Percentiles rank a stretch among this genome's conserved stretches.
These are phyloP conservation scores for Auanema sp. DNA, from an alignment of 2,888 invertebrate genomes.

Conservation along the genomic window DNA sequence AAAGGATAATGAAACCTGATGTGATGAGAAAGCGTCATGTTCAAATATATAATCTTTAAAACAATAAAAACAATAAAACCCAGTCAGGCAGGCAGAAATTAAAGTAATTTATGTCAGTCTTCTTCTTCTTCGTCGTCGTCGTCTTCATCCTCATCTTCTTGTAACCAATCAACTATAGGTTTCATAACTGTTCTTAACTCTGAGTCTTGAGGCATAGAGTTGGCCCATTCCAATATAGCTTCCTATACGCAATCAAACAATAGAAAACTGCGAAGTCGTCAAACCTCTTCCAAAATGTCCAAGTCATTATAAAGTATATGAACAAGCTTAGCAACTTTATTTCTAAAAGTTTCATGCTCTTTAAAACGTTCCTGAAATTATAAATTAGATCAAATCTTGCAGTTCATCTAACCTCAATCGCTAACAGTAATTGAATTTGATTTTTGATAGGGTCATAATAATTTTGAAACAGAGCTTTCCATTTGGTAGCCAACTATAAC, in stretches of 20 bases:
- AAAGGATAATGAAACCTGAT: too few species aligned
- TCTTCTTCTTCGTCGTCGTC: slow-evolving; percentile 34
- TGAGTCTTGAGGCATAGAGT: slow-evolving; percentile 9
- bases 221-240: slow-evolving; percentile 46
- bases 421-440: slow-evolving; percentile 49
- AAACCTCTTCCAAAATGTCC: slow-evolving; percentile 36
- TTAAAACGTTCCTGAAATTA: slow-evolving; percentile 24
- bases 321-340: slow-evolving; percentile 31
- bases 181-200: slow-evolving; percentile 26
- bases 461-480: slow-evolving; percentile 47
- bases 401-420: slow-evolving; percentile 40
- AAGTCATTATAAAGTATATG: slow-evolving; percentile 43
- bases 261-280: background rate
- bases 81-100: background rate
- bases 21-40: slow-evolving; percentile 1
- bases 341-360: background rate
- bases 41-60: slow-evolving; percentile 5
- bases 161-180: slow-evolving; percentile 46
- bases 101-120: slow-evolving; percentile 16
- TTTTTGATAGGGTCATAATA: slow-evolving; percentile 40
- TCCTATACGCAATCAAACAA: slow-evolving; percentile 11
- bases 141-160: slow-evolving; percentile 33
- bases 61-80: slow-evolving; percentile 9
- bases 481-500: slow-evolving; percentile 35
- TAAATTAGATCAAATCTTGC: background rate